Percentiles rank a stretch among this genome's conserved stretches.
These are phyloP conservation scores for Ceratosolen solmsi DNA, from an alignment of 1,140 invertebrate species.

Conservation along the genomic window DNA sequence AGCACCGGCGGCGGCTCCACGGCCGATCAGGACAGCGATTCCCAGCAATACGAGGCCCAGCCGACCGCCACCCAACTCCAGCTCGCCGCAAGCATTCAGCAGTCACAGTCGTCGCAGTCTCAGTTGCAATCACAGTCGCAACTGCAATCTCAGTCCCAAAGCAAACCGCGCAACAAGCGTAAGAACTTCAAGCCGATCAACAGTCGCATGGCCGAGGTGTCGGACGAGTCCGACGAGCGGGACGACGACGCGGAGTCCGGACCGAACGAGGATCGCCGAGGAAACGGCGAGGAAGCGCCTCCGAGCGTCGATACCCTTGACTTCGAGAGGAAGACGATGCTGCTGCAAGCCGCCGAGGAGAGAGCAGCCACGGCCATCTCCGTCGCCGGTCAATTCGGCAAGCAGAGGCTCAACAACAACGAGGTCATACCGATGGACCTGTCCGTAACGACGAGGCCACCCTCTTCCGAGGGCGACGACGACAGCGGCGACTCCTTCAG, in stretches of 20 bases:
- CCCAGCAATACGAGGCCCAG: conserved; percentile 60
- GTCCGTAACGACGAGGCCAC: conserved; percentile 68
- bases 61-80: conserved; percentile 62
- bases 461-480: conserved; percentile 63
- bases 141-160: neutral
- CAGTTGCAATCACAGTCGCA: neutral
- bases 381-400: conserved; percentile 27
- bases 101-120: neutral
- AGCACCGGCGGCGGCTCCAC: conserved; percentile 44
- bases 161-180: conserved; percentile 73
- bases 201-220: conserved; percentile 74
- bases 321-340: conserved; percentile 68
- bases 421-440: conserved; percentile 71
- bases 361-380: conserved; percentile 42
- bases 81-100: conserved; percentile 67
- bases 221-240: conserved; percentile 67
- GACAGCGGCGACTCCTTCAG: conserved; percentile 70
- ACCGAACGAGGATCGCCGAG: conserved; percentile 54
- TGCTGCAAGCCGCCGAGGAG: conserved; percentile 52
- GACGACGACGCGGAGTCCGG: conserved; percentile 61
- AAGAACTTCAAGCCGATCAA: conserved; percentile 77
- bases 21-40: conserved; percentile 70
- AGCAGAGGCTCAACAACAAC: conserved; percentile 71
- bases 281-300: conserved; percentile 64
- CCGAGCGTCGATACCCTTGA: conserved; percentile 63